Conservation (phyloP, 2,888 invertebrate genomes). For the Pantelozetes paolii region DNA sequence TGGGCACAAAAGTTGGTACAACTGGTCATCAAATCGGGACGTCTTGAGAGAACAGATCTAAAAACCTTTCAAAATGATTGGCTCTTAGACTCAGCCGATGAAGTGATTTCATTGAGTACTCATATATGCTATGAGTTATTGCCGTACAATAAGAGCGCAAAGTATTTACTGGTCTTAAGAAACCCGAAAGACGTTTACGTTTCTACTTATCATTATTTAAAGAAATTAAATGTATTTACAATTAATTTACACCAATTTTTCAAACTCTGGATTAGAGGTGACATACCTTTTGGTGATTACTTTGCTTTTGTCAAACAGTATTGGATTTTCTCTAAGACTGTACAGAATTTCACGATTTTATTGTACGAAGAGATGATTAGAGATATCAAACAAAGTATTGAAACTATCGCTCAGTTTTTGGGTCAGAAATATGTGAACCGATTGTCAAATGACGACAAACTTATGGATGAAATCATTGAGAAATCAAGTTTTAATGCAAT, state of each 20-base stretch:
- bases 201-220: neutral
- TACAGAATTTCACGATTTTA: neutral
- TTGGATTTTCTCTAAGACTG: neutral
- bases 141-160: too few relatives aligned
- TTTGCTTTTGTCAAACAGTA: neutral
- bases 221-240: too few relatives aligned
- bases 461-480: neutral
- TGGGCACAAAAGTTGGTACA: too few relatives aligned
- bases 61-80: too few relatives aligned
- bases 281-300: neutral
- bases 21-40: too few relatives aligned
- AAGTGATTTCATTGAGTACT: too few relatives aligned
- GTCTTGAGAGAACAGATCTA: too few relatives aligned
- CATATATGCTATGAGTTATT: too few relatives aligned
- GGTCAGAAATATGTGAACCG: neutral
- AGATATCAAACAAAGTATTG: neutral
- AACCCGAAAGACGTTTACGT: too few relatives aligned
- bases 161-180: too few relatives aligned
- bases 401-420: neutral
- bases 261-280: neutral
- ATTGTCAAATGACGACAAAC: neutral
- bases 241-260: neutral
- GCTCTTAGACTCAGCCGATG: too few relatives aligned
- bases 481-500: neutral
- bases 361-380: neutral